Conservation (phyloP, 2,797 vertebrate species). For the Hirundo rustica region DNA sequence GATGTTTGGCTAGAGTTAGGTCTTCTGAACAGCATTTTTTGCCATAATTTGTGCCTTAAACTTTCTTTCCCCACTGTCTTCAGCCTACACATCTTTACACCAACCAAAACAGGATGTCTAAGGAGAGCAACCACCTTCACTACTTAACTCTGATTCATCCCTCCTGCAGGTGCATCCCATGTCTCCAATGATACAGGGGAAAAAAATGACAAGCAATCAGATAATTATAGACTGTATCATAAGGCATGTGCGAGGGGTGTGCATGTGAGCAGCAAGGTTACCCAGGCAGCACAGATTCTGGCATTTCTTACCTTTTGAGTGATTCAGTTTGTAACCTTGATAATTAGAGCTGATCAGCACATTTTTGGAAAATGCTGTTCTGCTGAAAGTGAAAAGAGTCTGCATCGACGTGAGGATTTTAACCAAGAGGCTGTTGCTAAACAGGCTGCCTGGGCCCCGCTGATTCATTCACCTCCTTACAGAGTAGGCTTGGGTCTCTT, state of each 20-base stretch:
- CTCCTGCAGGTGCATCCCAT: slow-evolving; percentile 21
- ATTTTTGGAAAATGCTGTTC: slow-evolving; percentile 51
- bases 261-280: not conserved
- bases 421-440: not conserved
- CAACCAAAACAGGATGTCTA: not conserved
- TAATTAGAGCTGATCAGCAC: slow-evolving; percentile 42
- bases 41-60: not conserved
- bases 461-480: not conserved
- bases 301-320: slow-evolving; percentile 47
- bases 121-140: slow-evolving; percentile 11
- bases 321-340: slow-evolving; percentile 44
- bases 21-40: not conserved
- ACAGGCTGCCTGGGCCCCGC: not conserved
- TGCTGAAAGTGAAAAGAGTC: slow-evolving; percentile 18
- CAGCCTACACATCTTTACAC: not conserved
- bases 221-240: slow-evolving; percentile 34
- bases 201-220: slow-evolving; percentile 57
- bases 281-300: not conserved
- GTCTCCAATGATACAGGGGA: not conserved
- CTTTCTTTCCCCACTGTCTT: not conserved
- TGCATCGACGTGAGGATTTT: slow-evolving; percentile 28
- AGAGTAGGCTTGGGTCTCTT: not conserved
- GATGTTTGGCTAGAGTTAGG: not conserved
- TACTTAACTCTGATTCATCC: slow-evolving; percentile 38
- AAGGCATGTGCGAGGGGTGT: not conserved